Evolutionary conservation across 2,797 vertebrate genomes (phyloP).

Genomic region (Uromys caudimaculatus): DNA sequence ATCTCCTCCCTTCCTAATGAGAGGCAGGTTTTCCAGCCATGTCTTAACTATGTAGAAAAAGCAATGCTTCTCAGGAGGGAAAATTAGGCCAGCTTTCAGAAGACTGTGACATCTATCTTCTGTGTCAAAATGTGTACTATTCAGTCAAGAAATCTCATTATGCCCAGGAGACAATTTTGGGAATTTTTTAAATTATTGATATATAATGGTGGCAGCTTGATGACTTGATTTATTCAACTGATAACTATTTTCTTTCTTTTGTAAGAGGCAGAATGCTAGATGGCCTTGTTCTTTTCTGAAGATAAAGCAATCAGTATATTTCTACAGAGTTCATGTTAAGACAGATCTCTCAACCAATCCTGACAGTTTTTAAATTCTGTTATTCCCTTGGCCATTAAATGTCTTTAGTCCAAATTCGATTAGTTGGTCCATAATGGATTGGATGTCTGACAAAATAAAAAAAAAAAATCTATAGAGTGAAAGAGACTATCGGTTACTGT

Average conservation of each 20-base stretch:
- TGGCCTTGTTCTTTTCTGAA: constrained; percentile 5
- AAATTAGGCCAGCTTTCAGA: neutral
- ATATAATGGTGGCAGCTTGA: neutral
- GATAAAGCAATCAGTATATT: neutral
- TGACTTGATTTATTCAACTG: constrained; percentile 50
- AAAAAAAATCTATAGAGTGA: neutral
- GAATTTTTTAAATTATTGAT: constrained; percentile 9
- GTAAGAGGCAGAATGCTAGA: neutral
- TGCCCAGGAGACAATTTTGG: constrained; percentile 10
- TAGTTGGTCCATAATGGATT: neutral
- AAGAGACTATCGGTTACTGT: neutral
- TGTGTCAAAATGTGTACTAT: neutral
- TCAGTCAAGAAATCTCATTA: constrained; percentile 27
- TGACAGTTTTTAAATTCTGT: neutral
- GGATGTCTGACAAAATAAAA: neutral
- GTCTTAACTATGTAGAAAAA: constrained; percentile 15
- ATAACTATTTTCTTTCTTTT: constrained; percentile 21
- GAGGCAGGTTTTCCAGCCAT: neutral
- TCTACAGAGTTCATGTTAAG: neutral
- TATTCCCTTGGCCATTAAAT: neutral
- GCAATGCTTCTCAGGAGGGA: constrained; percentile 2
- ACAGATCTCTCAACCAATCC: neutral
- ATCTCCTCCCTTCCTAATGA: constrained; percentile 26
- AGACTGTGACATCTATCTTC: neutral
- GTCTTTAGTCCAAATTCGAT: neutral